A percentile compares a stretch with the other conserved stretches of the same genome.
Conservation (phyloP, 2,113 vertebrate species). For the Panthera uncia region DNA sequence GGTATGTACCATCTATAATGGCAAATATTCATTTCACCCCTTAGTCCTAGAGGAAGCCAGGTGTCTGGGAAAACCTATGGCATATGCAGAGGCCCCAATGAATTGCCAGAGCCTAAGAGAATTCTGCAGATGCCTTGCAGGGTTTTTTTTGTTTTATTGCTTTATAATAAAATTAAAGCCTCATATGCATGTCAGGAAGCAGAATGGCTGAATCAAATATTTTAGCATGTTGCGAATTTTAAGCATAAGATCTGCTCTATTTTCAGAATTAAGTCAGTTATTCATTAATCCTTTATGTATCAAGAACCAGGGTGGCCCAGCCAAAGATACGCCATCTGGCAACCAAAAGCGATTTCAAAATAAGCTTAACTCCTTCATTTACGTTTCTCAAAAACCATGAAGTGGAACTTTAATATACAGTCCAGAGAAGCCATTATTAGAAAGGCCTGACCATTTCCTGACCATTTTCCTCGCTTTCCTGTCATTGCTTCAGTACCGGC, state of each 20-base stretch:
- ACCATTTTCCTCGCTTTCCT: neutral
- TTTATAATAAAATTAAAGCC: neutral
- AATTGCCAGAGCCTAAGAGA: neutral
- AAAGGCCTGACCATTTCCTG: neutral
- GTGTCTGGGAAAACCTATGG: neutral
- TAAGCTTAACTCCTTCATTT: neutral
- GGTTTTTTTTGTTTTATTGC: neutral
- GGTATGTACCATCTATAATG: rapidly evolving
- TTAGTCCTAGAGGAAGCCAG: neutral
- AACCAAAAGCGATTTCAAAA: neutral
- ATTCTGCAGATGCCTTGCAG: neutral
- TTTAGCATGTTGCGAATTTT: neutral
- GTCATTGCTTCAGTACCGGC: neutral
- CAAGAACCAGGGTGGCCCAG: neutral
- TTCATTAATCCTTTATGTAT: neutral
- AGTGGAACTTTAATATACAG: neutral
- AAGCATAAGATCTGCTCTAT: neutral
- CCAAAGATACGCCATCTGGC: neutral
- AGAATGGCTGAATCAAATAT: neutral
- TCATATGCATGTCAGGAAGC: neutral
- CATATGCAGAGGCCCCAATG: neutral
- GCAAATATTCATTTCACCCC: neutral
- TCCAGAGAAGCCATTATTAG: neutral
- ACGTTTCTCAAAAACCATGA: neutral
- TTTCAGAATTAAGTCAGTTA: slow-evolving; percentile 31